Percentiles rank a stretch among this genome's conserved stretches.
Evolutionary conservation across 92 coral and sea anemone genomes (phyloP).

Genomic region (Diadumene lineata): DNA sequence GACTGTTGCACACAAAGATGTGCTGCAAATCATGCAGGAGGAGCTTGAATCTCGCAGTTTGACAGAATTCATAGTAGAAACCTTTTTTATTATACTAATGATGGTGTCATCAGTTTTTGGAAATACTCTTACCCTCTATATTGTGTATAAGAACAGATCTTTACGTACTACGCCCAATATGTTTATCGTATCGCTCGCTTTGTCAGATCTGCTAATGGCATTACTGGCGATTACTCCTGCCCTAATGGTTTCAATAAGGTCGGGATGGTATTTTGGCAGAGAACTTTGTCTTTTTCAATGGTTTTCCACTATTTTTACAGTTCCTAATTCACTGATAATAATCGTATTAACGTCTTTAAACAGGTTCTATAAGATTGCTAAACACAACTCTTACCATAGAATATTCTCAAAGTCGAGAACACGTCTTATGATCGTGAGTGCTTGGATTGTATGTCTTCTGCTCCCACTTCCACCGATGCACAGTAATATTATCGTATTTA

Average conservation of each 20-base stretch:
- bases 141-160: neutral
- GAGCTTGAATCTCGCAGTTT: neutral
- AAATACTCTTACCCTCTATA: slow-evolving; percentile 3
- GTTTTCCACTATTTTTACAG: neutral
- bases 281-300: slow-evolving; percentile 5
- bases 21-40: neutral
- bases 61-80: neutral
- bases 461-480: neutral
- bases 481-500: neutral
- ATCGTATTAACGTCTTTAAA: slow-evolving; percentile 14
- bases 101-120: slow-evolving; percentile 4
- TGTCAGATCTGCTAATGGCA: slow-evolving; percentile 10
- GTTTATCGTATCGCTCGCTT: slow-evolving; percentile 9
- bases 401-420: slow-evolving; percentile 1
- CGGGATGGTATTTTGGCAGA: slow-evolving; percentile 7
- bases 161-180: slow-evolving; percentile 20
- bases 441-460: slow-evolving; percentile 1
- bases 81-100: neutral
- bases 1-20: neutral
- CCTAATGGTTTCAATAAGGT: neutral
- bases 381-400: neutral
- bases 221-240: neutral
- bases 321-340: neutral
- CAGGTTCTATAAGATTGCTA: slow-evolving; percentile 18
- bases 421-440: neutral